phyloP scores from a whole-genome alignment of 92 coral and sea anemone genomes.

The Actinostola sp. region DNA sequence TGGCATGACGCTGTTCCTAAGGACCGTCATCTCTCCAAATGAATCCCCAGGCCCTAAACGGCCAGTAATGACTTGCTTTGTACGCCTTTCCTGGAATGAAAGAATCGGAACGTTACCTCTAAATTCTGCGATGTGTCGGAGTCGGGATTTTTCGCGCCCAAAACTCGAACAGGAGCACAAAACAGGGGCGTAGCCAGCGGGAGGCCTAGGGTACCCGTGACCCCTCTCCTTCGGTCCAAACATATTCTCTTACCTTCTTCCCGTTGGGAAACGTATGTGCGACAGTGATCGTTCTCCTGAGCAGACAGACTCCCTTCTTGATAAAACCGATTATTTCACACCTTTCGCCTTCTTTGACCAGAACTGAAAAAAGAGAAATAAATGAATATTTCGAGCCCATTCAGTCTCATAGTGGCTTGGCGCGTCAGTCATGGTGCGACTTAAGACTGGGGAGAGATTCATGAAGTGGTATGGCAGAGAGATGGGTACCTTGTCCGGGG shows the following conservation, averaged over 20 bases:
- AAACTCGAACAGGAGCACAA: no score
- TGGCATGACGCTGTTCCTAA: conserved; percentile 74
- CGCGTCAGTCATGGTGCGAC: no score
- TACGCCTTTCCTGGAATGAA: conserved; percentile 64
- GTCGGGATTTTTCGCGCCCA: no score
- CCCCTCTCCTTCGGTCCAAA: no score
- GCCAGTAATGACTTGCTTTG: conserved; percentile 88
- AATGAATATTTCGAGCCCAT: no score
- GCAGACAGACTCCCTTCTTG: conserved; percentile 78
- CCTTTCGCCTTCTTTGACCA: conserved; percentile 90
- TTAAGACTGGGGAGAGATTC: background rate
- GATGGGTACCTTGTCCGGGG: conserved; percentile 77
- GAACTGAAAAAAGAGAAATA: conserved; percentile 50
- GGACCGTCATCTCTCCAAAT: conserved; percentile 93
- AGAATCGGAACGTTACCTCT: background rate
- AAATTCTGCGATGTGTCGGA: no score
- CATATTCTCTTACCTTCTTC: conserved; percentile 58
- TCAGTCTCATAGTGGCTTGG: no score
- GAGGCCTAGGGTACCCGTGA: no score
- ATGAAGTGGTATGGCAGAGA: no score
- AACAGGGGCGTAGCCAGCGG: no score
- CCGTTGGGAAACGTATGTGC: conserved; percentile 88
- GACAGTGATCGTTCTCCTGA: conserved; percentile 77
- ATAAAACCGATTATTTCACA: conserved; percentile 95
- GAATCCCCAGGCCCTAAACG: conserved; percentile 92